Percentiles rank a stretch among this genome's conserved stretches.
Conservation (phyloP, 2,888 invertebrate genomes). For the Stenchaetothrips biformis region DNA sequence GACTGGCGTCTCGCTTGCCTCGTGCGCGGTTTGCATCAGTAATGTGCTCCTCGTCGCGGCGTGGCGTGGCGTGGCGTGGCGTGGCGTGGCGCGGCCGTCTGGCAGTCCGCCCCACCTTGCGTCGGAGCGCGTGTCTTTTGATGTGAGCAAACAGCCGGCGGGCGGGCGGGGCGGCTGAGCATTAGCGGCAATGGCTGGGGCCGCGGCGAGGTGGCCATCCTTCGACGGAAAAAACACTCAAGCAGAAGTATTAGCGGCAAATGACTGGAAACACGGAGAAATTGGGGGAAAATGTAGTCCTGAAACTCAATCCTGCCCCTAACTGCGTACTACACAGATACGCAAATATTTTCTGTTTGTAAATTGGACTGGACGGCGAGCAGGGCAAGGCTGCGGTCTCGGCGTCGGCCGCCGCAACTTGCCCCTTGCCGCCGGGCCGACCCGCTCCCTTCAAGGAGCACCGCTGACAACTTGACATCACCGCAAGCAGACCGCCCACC, state of each 20-base stretch:
- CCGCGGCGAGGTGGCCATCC: no score
- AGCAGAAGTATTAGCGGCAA: no score
- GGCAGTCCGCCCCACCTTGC: neutral
- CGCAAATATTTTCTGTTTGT: no score
- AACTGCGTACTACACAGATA: no score
- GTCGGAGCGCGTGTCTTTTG: neutral
- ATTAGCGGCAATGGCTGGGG: neutral
- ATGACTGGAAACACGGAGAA: no score
- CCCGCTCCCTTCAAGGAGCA: neutral
- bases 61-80: neutral
- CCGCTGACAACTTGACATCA: neutral
- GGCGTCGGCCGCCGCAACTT: neutral
- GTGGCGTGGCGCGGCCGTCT: neutral
- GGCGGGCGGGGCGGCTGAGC: neutral
- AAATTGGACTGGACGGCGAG: no score
- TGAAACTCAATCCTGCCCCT: no score
- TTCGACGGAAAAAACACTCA: no score
- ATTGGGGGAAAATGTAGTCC: no score
- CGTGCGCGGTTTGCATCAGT: slow-evolving; percentile 8
- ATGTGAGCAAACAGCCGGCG: slow-evolving; percentile 1
- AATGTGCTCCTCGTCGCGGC: neutral
- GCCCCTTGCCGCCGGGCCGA: neutral
- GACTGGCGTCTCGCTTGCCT: neutral
- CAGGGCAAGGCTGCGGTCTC: no score
- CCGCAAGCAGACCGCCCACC: neutral